Evolutionary conservation across 92 coral and sea anemone species (phyloP), one percentile per base, ranked within the genome.

Genomic region (Paragorgia papillata): DNA sequence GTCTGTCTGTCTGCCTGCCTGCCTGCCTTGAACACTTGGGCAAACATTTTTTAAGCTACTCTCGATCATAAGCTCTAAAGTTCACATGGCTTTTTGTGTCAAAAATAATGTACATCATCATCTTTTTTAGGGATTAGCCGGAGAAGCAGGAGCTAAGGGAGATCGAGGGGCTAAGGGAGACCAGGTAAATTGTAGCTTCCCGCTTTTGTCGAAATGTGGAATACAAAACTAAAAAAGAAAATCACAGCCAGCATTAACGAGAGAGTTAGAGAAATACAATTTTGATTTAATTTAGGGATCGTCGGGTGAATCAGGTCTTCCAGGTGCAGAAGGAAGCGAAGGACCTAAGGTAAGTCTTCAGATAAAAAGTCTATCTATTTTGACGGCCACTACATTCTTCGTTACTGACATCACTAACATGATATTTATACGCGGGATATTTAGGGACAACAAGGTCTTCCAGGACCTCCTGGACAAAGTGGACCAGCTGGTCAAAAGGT

Each of bases 71-170:
- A 37, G 6, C 43, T n/a, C n/a, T n/a, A 37, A 4, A 10, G 43
- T 10, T 37, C 4, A 37, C 10, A 37, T 10, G 43, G 43, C 10
- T n/a, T 19, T 32, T 61, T 20, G 24, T 27, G 5, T 6, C 2
- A 46, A 46, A 15, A 15, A 6, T 7, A 46, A 7, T 15, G 53
- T 15, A 7, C 15, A 46, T 46, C 2, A 46, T 46, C 2, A 50
- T 9, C 34, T 17, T 62, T 51, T 30, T 4, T 32, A 92, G 97
- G 97, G 97, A 43, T 62, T 81, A 0, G 21, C 89, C 0, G 97
- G 97, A 14, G 84, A 76, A 46, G 90, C 89, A 39, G 97, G 97
- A 15, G 48, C 86, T 13, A 90, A 94, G 59, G 98, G 98, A 76
- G 98, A 91, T 58, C 95, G 88, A 54, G 98, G 98, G 20, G 69